Evolutionary conservation across 2,888 invertebrate species (phyloP).

Genomic region (Pinctada fucata): DNA sequence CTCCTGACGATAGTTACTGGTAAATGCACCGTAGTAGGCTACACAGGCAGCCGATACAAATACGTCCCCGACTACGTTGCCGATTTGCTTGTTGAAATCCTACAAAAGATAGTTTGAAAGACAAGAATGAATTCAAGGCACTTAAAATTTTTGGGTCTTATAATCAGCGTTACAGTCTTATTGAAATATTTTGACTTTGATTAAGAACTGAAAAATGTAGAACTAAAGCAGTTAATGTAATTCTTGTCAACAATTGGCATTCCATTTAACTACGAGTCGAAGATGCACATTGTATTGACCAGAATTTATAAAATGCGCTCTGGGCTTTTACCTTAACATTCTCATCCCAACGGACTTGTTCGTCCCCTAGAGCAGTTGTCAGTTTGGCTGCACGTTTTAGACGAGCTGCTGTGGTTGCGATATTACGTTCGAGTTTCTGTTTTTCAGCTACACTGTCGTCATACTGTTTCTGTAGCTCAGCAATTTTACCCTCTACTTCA

Average conservation of each 20-base stretch:
- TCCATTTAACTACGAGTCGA: no score
- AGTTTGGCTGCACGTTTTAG: slow-evolving; percentile 89
- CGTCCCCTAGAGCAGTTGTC: slow-evolving; percentile 91
- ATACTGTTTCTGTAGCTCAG: slow-evolving; percentile 76
- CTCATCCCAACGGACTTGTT: slow-evolving; percentile 90
- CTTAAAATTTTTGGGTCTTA: slow-evolving; percentile 7
- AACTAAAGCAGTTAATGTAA: no score
- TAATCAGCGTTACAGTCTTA: neutral
- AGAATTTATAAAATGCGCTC: no score
- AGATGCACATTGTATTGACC: no score
- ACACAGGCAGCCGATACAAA: slow-evolving; percentile 77
- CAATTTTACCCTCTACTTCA: slow-evolving; percentile 86
- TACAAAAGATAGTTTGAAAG: slow-evolving; percentile 42
- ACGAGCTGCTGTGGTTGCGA: slow-evolving; percentile 87
- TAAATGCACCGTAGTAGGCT: slow-evolving; percentile 78
- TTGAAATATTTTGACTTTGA: no score
- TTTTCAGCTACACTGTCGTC: slow-evolving; percentile 81
- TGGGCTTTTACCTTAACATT: slow-evolving; percentile 80
- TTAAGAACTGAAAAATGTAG: no score
- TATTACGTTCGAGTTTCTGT: slow-evolving; percentile 85
- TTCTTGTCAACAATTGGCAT: no score
- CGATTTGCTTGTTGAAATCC: slow-evolving; percentile 74
- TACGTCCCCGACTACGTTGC: slow-evolving; percentile 77
- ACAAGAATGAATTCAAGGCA: no score
- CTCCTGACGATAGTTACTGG: slow-evolving; percentile 72